Base-by-base conservation (phyloP, 2,888 invertebrate genomes). In the Theodoxus fluviatilis region DNA sequence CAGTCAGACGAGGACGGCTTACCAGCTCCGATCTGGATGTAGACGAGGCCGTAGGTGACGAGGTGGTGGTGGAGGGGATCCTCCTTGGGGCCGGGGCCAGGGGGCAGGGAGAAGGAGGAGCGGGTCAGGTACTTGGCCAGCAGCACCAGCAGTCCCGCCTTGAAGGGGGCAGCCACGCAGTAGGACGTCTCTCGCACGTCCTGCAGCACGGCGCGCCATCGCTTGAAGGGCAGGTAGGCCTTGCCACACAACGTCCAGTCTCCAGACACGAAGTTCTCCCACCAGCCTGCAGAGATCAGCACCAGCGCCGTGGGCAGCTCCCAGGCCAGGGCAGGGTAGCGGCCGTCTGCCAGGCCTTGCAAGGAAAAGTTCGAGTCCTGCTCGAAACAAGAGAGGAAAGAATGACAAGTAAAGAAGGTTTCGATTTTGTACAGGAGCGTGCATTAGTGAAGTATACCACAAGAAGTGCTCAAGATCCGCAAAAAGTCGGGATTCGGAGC, bases 261-360 rank as follows among this genome's bases (percentile, higher is more conserved):
- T 0, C 81, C 79, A 12, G 81, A 81, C 0, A 96, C 94, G 85
- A 94, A 98, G 88, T 98, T 98, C 88, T 98, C 98, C 98, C 98
- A 98, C 96, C 97, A 98, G 37, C 95, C 94, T 49, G 95, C 90
- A 0, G 98, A 98, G 74, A 95, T 93, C 81, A 96, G 91, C 69
- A 95, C 87, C 49, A 95, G 91, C 1, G 95, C 90, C 0, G 95
- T 89, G 0, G 97, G 96, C 80, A 98, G 93, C 59, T 95, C 89
- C 94, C 96, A 96, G n/a, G 74, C 74, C 22, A 79, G 71, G n/a
- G 71, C 67, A 0, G 73, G 59, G 94, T n/a, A n/a, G n/a, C n/a
- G n/a, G n/a, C n/a, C n/a, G n/a, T n/a, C n/a, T n/a, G n/a, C n/a
- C n/a, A n/a, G n/a, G n/a, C n/a, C n/a, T n/a, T n/a, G n/a, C n/a